These are phyloP conservation scores for Platycheirus albimanus DNA, from an alignment of 2,888 invertebrate genomes.

Conservation along the genomic window DNA sequence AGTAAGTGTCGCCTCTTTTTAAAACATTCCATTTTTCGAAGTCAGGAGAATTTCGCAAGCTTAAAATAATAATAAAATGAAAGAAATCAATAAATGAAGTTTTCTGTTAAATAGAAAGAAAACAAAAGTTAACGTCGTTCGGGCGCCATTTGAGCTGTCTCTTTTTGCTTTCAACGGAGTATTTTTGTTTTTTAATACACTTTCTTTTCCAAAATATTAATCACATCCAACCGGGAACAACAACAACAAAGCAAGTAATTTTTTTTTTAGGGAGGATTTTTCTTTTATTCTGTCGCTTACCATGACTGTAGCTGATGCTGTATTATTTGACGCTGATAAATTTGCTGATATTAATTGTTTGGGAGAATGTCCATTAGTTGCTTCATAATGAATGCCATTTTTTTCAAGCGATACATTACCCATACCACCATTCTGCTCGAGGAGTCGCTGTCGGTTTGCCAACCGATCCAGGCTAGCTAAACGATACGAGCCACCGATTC, in stretches of 20 bases:
- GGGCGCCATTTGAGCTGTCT: too few relatives aligned
- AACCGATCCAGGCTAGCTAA: constrained; percentile 92
- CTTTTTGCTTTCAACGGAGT: too few relatives aligned
- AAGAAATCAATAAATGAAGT: too few relatives aligned
- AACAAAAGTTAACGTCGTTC: too few relatives aligned
- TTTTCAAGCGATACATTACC: constrained; percentile 76
- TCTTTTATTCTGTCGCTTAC: constrained; percentile 57
- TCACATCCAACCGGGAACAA: constrained; percentile 23
- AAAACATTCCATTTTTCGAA: too few relatives aligned
- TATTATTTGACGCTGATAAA: constrained; percentile 56
- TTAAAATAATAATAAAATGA: too few relatives aligned
- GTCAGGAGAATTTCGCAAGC: too few relatives aligned
- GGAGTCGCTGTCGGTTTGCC: constrained; percentile 91
- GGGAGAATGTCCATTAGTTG: constrained; percentile 71
- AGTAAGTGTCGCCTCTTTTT: too few relatives aligned
- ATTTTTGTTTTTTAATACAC: neutral
- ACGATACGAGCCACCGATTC: constrained; percentile 89
- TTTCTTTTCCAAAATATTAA: neutral
- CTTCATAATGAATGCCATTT: constrained; percentile 75
- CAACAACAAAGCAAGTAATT: constrained; percentile 24
- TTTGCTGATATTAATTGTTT: constrained; percentile 54
- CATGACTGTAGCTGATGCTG: constrained; percentile 67
- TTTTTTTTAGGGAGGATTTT: constrained; percentile 23
- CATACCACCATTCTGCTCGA: constrained; percentile 85
- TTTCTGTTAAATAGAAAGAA: too few relatives aligned